These are phyloP conservation scores for Catocala nupta DNA, from an alignment of 2,888 invertebrate genomes.

Conservation along the genomic window DNA sequence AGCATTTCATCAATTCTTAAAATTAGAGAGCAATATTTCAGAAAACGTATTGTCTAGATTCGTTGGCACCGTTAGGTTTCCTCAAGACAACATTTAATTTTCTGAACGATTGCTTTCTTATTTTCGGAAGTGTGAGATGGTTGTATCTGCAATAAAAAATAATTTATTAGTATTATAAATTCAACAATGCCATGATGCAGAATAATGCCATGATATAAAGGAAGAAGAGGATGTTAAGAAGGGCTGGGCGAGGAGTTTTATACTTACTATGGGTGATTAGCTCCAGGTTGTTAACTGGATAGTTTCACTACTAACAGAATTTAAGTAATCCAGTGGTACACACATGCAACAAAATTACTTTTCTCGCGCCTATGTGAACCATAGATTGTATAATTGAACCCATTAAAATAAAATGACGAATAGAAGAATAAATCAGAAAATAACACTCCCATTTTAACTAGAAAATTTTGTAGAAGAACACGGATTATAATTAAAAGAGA, in stretches of 20 bases:
- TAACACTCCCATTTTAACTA: neutral
- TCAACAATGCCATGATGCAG: too few species aligned
- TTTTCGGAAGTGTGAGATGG: neutral
- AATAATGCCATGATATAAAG: too few species aligned
- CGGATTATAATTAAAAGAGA: neutral
- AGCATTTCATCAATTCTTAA: neutral
- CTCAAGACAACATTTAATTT: neutral
- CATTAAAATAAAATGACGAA: neutral
- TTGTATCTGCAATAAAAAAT: too few species aligned
- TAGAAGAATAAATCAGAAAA: neutral
- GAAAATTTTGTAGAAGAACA: neutral
- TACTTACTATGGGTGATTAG: too few species aligned
- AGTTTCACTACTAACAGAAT: too few species aligned
- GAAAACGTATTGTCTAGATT: conserved; percentile 2
- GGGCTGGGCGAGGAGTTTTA: too few species aligned
- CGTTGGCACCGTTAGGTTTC: conserved; percentile 14
- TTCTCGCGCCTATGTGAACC: neutral
- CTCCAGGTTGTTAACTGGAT: too few species aligned
- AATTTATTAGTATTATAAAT: too few species aligned
- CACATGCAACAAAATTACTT: neutral
- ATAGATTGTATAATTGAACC: neutral
- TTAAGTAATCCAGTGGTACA: too few species aligned
- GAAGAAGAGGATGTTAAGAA: too few species aligned
- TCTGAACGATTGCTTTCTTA: neutral
- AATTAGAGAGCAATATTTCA: neutral